phyloP scores from a whole-genome alignment of 2,888 invertebrate genomes.

The Habrosyne pyritoides region DNA sequence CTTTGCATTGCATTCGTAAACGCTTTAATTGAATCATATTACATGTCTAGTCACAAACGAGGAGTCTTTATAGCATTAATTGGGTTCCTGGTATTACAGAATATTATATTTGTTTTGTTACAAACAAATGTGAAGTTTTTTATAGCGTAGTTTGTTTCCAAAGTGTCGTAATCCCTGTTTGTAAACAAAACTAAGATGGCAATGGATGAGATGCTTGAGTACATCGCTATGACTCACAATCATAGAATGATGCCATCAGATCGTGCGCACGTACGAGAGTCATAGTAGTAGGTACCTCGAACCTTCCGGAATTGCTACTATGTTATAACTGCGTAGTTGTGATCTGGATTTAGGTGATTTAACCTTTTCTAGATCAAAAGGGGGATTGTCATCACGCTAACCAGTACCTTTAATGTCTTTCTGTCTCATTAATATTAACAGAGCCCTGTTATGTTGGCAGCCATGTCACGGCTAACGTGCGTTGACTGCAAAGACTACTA shows the following conservation, averaged over 20 bases:
- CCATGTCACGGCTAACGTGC: constrained; percentile 62
- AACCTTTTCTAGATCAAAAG: constrained; percentile 20
- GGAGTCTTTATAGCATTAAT: too few species aligned
- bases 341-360: constrained; percentile 10
- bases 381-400: constrained; percentile 28
- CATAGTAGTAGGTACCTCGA: constrained; percentile 27
- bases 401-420: constrained; percentile 35
- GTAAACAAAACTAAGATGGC: constrained; percentile 59
- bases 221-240: constrained; percentile 49
- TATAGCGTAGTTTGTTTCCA: too few species aligned
- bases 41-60: neutral
- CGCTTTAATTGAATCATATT: constrained; percentile 8
- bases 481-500: constrained; percentile 67
- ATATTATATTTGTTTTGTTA: too few species aligned
- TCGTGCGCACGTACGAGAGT: constrained; percentile 37
- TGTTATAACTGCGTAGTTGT: constrained; percentile 43
- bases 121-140: too few species aligned
- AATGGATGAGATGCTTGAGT: constrained; percentile 31
- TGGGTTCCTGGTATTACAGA: too few species aligned
- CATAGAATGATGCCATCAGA: constrained; percentile 63
- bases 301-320: neutral
- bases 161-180: too few species aligned
- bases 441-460: constrained; percentile 47
- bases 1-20: constrained; percentile 15
- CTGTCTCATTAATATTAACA: constrained; percentile 45